A percentile compares a stretch with the other conserved stretches of the same genome.
Evolutionary conservation across 2,888 invertebrate species (phyloP).

Genomic region (Drosophila neutralis): DNA sequence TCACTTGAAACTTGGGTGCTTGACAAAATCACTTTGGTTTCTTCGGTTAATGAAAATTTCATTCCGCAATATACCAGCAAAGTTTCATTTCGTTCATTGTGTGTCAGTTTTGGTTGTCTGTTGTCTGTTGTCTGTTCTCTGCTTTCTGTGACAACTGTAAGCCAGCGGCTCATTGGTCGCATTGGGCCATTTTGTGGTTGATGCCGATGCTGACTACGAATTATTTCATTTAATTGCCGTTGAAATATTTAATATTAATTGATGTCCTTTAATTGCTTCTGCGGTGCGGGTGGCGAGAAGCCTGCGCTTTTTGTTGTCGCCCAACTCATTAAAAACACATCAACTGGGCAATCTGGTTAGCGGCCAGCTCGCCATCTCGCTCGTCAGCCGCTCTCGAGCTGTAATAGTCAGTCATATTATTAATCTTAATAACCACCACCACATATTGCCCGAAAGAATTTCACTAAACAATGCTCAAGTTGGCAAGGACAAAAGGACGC

Average conservation of each 20-base stretch:
- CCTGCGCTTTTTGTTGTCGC: constrained; percentile 11
- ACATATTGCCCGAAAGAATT: constrained; percentile 65
- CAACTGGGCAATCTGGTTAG: constrained; percentile 38
- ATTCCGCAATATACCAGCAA: constrained; percentile 54
- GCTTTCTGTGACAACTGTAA: constrained; percentile 28
- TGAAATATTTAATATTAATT: constrained; percentile 81
- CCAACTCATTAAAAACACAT: constrained; percentile 78
- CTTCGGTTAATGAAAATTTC: constrained; percentile 77
- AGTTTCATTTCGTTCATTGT: constrained; percentile 47
- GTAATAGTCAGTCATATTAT: constrained; percentile 52
- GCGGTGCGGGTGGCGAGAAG: constrained; percentile 18
- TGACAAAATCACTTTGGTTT: constrained; percentile 73
- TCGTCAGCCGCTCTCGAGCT: constrained; percentile 2
- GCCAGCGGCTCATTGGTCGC: constrained; percentile 43
- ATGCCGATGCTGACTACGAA: constrained; percentile 49
- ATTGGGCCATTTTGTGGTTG: constrained; percentile 55
- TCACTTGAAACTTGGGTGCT: constrained; percentile 60
- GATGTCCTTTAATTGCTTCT: constrained; percentile 75
- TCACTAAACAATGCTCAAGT: constrained; percentile 55
- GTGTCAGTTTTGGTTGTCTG: constrained; percentile 8
- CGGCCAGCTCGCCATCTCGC: neutral
- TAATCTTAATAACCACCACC: constrained; percentile 75
- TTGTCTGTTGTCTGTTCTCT: neutral
- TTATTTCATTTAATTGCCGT: constrained; percentile 74
- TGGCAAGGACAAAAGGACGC: constrained; percentile 41